Percentiles rank a stretch among this genome's conserved stretches.
Conservation (phyloP, 2,797 vertebrate genomes). For the Gadopsis bispinosus region DNA sequence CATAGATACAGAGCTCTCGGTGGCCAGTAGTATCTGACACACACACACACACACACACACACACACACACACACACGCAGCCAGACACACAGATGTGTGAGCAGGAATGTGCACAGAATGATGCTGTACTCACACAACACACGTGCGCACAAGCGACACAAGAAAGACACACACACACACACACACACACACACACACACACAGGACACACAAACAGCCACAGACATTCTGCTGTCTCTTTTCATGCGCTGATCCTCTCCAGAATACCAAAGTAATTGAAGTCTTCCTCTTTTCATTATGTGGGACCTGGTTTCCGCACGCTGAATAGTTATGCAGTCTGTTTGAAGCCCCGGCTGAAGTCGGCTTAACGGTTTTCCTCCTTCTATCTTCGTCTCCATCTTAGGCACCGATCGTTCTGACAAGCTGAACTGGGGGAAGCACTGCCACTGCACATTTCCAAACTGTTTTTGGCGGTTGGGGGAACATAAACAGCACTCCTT, state of each 20-base stretch:
- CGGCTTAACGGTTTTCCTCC: constrained; percentile 30
- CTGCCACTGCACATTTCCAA: constrained; percentile 42
- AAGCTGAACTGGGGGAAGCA: constrained; percentile 14
- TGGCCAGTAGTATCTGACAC: constrained; percentile 18
- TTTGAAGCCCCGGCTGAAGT: constrained; percentile 45
- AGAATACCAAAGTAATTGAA: constrained; percentile 34
- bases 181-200: not conserved
- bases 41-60: constrained; percentile 4
- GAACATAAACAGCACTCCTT: constrained; percentile 20
- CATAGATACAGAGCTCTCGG: constrained; percentile 31
- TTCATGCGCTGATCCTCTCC: constrained; percentile 1
- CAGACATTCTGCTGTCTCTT: constrained; percentile 2
- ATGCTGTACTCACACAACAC: not conserved
- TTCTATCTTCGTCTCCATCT: constrained; percentile 36
- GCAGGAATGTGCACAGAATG: not conserved
- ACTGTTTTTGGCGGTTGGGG: constrained; percentile 16
- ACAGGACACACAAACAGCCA: not conserved
- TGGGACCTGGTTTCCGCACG: constrained; percentile 18
- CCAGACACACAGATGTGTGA: not conserved
- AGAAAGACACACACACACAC: not conserved
- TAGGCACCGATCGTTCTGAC: constrained; percentile 31
- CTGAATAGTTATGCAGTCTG: constrained; percentile 46
- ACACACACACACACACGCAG: constrained; percentile 10
- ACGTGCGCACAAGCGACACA: not conserved
- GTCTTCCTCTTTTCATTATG: constrained; percentile 8